A percentile compares a stretch with the other conserved stretches of the same genome.
Conservation (phyloP, 2,888 invertebrate species). For the Coelinius sp. region DNA sequence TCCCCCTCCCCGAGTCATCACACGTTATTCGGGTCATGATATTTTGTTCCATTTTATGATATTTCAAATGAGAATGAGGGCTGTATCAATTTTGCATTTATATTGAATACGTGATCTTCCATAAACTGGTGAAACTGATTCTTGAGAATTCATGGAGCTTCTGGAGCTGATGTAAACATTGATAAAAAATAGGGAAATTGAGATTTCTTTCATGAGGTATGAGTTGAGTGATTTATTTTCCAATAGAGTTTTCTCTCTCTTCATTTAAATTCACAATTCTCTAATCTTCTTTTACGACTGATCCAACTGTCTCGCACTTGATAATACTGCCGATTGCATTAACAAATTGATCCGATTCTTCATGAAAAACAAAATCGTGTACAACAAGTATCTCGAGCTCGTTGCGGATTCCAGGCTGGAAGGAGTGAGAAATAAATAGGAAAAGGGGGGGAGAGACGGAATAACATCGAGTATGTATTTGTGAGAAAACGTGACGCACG, state of each 20-base stretch:
- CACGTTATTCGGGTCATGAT: not conserved
- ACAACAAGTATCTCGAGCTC: conserved; percentile 21
- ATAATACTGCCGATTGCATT: conserved; percentile 37
- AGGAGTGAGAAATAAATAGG: not conserved
- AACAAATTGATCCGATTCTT: conserved; percentile 37
- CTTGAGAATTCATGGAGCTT: too few relatives aligned
- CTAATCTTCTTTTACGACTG: conserved; percentile 1
- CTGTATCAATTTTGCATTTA: not conserved
- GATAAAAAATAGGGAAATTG: too few relatives aligned
- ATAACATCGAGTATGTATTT: conserved; percentile 9
- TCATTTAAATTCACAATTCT: not conserved
- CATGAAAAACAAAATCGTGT: conserved; percentile 31
- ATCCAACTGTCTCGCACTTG: not conserved
- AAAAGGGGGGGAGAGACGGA: conserved; percentile 1
- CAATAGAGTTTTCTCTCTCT: not conserved
- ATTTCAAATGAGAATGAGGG: not conserved
- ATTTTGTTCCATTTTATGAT: not conserved
- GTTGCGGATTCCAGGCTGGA: conserved; percentile 2
- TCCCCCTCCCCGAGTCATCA: conserved; percentile 21
- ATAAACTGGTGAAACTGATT: not conserved
- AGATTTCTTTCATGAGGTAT: too few relatives aligned
- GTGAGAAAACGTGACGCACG: conserved; percentile 32
- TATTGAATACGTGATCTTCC: not conserved
- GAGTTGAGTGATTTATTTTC: too few relatives aligned
- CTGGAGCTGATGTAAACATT: too few relatives aligned